Base-by-base conservation (phyloP, 2,797 vertebrate genomes). In the Chromobotia macracanthus region DNA sequence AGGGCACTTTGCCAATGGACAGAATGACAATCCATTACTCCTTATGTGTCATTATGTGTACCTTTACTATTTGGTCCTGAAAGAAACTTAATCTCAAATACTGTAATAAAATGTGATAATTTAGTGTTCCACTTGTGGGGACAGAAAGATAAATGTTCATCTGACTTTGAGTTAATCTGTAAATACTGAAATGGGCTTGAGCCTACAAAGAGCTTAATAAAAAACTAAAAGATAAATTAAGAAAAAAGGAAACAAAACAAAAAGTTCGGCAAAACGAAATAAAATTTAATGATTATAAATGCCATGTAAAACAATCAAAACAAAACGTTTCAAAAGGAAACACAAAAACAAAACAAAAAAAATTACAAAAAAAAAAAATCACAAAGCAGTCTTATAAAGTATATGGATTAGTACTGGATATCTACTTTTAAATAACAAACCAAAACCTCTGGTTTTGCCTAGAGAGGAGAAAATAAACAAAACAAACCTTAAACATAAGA, bases 211-310 rank as follows among this genome's bases (percentile, higher is more conserved):
- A 61, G 25, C 72, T 18, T 46, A 68, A 72, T 23, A 77, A 76
- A 66, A 73, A 58, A 84, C 41, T 3, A 88, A 92, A 85, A 86
- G 76, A 38, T 89, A 91, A 88, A 89, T 87, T 89, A 92, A 91
- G 89, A 86, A 74, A 90, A 91, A 92, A 94, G 92, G 92, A 95
- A 97, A 96, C 92, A 88, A 92, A 93, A 90, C 89, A 90, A 92
- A 98, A 97, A 91, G 84, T 95, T 93, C 93, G 92, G 94, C 94
- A 95, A 99, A 98, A 97, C 90, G 91, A 97, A 99, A 96, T 91
- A 94, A 97, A 97, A 98, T 98, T 99, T 99, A 98, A 99, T 97
- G 94, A 94, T 96, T 95, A 91, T 94, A 95, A 90, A 94, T 94
- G 95, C 93, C 96, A 96, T 95, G 92, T 93, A 92, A 96, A 97